Conservation (phyloP, 2,113 vertebrate genomes). For the Crocuta crocuta region DNA sequence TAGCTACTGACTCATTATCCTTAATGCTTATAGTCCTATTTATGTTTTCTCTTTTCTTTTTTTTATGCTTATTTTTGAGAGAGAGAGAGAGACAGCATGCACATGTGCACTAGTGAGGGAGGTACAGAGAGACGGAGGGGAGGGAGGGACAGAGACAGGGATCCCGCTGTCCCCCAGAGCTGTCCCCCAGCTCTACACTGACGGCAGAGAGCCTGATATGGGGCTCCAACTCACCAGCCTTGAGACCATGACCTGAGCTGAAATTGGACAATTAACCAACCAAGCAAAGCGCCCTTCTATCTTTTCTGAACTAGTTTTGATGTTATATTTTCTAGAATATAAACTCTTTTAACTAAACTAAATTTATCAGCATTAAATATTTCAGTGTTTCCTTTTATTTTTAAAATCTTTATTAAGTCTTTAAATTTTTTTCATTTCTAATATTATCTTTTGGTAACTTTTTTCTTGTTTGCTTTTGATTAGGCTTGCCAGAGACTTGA, state of each 20-base stretch:
- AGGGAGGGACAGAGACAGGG: too few relatives aligned
- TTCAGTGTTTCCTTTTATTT: neutral
- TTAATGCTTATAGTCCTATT: neutral
- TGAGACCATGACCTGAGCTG: too few relatives aligned
- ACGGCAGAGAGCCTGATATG: too few relatives aligned
- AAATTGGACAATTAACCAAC: too few relatives aligned
- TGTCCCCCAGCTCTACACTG: too few relatives aligned
- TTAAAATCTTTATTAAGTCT: neutral
- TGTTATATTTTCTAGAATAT: slow-evolving; percentile 32
- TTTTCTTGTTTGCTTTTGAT: neutral
- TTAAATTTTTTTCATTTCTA: neutral
- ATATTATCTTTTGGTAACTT: neutral
- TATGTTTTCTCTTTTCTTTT: neutral
- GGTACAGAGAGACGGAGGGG: too few relatives aligned
- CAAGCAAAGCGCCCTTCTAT: too few relatives aligned
- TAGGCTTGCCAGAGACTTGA: neutral
- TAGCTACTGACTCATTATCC: neutral
- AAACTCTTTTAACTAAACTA: slow-evolving; percentile 7
- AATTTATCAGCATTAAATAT: neutral
- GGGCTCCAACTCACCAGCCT: too few relatives aligned
- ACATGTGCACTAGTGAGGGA: too few relatives aligned
- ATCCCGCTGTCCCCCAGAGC: too few relatives aligned
- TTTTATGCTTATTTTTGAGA: too few relatives aligned
- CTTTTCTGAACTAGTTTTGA: neutral
- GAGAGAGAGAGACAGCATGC: too few relatives aligned